phyloP scores from a whole-genome alignment of 2,113 vertebrate species.

The Macquaria australasica region DNA sequence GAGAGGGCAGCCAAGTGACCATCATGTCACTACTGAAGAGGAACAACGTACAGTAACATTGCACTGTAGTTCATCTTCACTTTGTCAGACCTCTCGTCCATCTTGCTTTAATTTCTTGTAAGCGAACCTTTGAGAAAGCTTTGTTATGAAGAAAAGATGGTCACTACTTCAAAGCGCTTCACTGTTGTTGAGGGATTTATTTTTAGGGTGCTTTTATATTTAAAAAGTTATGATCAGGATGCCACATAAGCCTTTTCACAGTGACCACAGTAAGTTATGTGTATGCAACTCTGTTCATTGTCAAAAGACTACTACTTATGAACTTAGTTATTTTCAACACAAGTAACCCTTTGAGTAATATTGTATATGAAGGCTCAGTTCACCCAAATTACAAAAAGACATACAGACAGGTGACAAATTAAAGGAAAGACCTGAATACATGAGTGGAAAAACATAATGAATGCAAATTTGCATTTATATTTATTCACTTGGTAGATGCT shows the following conservation, averaged over 20 bases:
- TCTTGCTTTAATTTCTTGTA: conserved; percentile 1
- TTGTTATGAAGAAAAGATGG: background rate
- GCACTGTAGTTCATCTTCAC: conserved; percentile 1
- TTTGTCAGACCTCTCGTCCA: background rate
- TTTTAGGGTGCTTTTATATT: conserved; percentile 3
- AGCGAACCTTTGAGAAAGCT: background rate
- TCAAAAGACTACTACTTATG: background rate
- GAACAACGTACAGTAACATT: conserved; percentile 19
- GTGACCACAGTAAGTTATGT: background rate
- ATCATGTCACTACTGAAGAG: conserved; percentile 23
- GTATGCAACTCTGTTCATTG: background rate
- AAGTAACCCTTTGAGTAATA: background rate
- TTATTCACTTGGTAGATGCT: too few relatives aligned
- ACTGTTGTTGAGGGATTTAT: background rate
- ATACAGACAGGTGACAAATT: background rate
- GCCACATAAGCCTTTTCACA: background rate
- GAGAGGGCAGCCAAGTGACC: conserved; percentile 39
- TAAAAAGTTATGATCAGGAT: background rate
- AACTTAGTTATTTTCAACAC: background rate
- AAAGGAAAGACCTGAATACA: background rate
- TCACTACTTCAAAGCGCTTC: background rate
- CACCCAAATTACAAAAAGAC: background rate
- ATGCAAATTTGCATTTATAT: too few relatives aligned
- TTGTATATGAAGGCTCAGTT: too few relatives aligned
- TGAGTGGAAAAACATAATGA: too few relatives aligned